A percentile compares a stretch with the other conserved stretches of the same genome.
phyloP scores from a whole-genome alignment of 2,113 vertebrate genomes.

The Kryptolebias marmoratus region DNA sequence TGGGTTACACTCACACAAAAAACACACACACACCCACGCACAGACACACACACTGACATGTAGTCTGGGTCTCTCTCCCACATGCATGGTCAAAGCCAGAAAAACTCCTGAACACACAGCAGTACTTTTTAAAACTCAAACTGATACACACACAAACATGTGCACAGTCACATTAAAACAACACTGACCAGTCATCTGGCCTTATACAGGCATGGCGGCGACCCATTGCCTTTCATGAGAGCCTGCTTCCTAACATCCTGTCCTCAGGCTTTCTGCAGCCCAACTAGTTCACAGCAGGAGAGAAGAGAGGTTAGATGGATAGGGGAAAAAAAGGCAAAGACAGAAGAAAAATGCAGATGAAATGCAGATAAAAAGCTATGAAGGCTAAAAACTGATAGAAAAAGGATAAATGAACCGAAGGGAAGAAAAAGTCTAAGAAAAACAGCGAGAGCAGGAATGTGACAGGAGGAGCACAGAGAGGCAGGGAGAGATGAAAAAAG shows the following conservation, averaged over 20 bases:
- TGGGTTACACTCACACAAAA: constrained; percentile 49
- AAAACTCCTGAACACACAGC: constrained; percentile 18
- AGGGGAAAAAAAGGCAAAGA: constrained; percentile 15
- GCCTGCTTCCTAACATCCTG: constrained; percentile 69
- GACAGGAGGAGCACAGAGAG: constrained; percentile 15
- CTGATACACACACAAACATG: constrained; percentile 32
- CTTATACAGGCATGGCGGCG: constrained; percentile 83
- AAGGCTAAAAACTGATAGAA: constrained; percentile 14
- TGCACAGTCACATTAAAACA: constrained; percentile 17
- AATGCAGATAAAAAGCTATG: constrained; percentile 41
- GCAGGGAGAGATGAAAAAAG: constrained; percentile 29
- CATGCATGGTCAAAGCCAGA: constrained; percentile 19
- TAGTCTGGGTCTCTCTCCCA: constrained; percentile 12
- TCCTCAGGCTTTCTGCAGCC: constrained; percentile 58
- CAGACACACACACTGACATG: constrained; percentile 27
- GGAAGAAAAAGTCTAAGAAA: constrained; percentile 11
- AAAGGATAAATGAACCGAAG: background rate
- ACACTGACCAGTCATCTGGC: constrained; percentile 62
- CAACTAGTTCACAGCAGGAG: constrained; percentile 43
- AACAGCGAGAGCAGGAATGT: constrained; percentile 25
- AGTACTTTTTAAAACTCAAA: constrained; percentile 21
- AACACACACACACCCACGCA: constrained; percentile 25
- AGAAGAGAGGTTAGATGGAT: background rate
- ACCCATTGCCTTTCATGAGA: constrained; percentile 82
- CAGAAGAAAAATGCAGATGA: constrained; percentile 32